Percentiles rank a stretch among this genome's conserved stretches.
Evolutionary conservation across 2,888 invertebrate genomes (phyloP).

Genomic region (Hydrotaea cyrtoneurina): DNA sequence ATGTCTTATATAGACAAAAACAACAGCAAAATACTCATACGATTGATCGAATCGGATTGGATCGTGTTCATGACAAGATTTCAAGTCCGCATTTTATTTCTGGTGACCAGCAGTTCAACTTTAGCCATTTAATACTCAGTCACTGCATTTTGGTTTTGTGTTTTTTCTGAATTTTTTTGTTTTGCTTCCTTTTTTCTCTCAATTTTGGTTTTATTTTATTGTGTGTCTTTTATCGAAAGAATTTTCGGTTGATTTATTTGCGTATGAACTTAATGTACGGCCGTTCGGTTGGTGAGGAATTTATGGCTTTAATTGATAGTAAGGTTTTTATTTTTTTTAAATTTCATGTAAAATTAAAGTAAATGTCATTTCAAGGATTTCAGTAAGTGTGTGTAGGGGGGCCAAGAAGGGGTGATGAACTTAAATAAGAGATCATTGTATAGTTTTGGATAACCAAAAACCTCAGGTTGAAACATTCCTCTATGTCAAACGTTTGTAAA

Average conservation of each 20-base stretch:
- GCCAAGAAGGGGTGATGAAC: not conserved
- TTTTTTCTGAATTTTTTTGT: constrained; percentile 16
- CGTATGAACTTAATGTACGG: not conserved
- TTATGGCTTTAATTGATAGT: constrained; percentile 56
- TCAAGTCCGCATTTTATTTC: constrained; percentile 59
- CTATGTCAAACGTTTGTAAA: too few species aligned
- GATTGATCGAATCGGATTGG: not conserved
- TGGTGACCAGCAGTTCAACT: constrained; percentile 48
- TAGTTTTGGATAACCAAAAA: too few species aligned
- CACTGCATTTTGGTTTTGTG: constrained; percentile 1
- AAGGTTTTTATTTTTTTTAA: constrained; percentile 39
- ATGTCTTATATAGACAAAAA: not conserved
- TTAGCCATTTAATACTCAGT: not conserved
- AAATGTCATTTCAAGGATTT: constrained; percentile 37
- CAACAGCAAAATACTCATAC: not conserved
- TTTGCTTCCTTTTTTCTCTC: constrained; percentile 21
- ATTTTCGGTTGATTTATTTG: constrained; percentile 58
- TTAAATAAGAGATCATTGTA: too few species aligned
- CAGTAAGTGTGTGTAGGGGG: not conserved
- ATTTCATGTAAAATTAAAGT: not conserved
- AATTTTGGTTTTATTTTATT: constrained; percentile 1
- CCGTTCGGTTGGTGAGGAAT: constrained; percentile 15
- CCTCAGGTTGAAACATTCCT: too few species aligned
- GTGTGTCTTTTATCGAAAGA: constrained; percentile 55
- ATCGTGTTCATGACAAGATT: constrained; percentile 39